Conservation (phyloP, 2,888 invertebrate genomes). For the Muscina levida region DNA sequence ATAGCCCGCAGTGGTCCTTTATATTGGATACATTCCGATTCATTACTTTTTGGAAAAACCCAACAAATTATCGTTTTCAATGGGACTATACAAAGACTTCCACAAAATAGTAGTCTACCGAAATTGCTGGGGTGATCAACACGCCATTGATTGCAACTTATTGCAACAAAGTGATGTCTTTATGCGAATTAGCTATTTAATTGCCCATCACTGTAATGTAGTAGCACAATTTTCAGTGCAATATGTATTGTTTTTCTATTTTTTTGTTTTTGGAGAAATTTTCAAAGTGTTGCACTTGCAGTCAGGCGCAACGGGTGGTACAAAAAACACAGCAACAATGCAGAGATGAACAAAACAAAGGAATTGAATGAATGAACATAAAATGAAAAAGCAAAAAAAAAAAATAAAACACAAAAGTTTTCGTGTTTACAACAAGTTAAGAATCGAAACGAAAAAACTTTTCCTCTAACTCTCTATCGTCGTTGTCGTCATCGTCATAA, state of each 20-base stretch:
- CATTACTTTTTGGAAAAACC: no score
- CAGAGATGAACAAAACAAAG: slow-evolving; percentile 50
- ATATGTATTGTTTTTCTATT: no score
- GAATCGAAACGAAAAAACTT: slow-evolving; percentile 56
- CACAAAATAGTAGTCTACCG: no score
- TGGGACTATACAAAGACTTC: no score
- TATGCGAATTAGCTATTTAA: slow-evolving; percentile 17
- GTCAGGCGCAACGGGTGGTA: slow-evolving; percentile 29
- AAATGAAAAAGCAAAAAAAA: neutral
- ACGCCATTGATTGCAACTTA: no score
- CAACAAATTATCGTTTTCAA: no score
- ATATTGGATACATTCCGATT: no score
- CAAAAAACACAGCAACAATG: slow-evolving; percentile 56
- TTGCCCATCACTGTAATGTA: neutral
- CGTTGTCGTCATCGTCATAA: slow-evolving; percentile 60
- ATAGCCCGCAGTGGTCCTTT: no score
- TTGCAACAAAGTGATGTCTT: no score
- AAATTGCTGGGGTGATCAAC: no score
- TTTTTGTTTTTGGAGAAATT: slow-evolving; percentile 46
- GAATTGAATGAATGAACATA: slow-evolving; percentile 11
- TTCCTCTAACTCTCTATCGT: slow-evolving; percentile 29
- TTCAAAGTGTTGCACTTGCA: slow-evolving; percentile 44
- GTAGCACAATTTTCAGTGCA: slow-evolving; percentile 37
- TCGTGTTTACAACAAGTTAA: slow-evolving; percentile 59
- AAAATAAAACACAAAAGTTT: slow-evolving; percentile 44